Base-by-base conservation (phyloP, 2,797 vertebrate genomes). In the Kryptopterus vitreolus region DNA sequence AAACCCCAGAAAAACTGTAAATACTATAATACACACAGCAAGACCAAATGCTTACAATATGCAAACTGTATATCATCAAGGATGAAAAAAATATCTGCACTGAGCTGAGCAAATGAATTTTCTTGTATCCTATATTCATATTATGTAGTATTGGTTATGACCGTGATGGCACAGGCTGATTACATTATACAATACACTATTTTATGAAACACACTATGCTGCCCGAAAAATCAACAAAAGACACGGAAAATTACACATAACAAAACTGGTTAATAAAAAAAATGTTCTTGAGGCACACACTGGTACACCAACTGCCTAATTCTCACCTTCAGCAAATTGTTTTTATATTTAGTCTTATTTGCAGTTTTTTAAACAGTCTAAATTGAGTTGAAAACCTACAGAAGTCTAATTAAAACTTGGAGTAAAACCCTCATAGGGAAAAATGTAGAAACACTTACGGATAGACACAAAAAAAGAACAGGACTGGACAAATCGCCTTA, bases 131-230 rank as follows among this genome's bases (percentile, higher is more conserved):
- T 69, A 10, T 18, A 11, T 50, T 29, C 29, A 0, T 50, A 29
- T 38, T 2, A 13, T 50, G 22, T 16, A 33, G 29, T 81, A 13
- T 26, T 58, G 15, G 7, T 61, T 35, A 59, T 6, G 7, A 65
- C 18, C 16, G 22, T 48, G 33, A 70, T 76, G 73, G 66, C 57
- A 72, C 74, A 77, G 66, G 48, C 15, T 76, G n/a, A 81, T 57
- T 71, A 55, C 22, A 26, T 24, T 20, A 38, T 9, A 35, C 7
- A 52, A 20, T 38, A 65, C 48, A 48, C 38, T 3, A 10, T 58
- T 24, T 9, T 65, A 65, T 38, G 73, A 33, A 71, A 77, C 26
- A 53, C 55, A 18, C 24, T 55, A 22, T 57, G 48, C 63, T 35
- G 65, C 24, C 31, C 65, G 33, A 55, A 22, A 53, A 71, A 53